Percentiles rank a stretch among this genome's conserved stretches.
Evolutionary conservation across 2,797 vertebrate species (phyloP).

Genomic region (Sebastiscus tertius): DNA sequence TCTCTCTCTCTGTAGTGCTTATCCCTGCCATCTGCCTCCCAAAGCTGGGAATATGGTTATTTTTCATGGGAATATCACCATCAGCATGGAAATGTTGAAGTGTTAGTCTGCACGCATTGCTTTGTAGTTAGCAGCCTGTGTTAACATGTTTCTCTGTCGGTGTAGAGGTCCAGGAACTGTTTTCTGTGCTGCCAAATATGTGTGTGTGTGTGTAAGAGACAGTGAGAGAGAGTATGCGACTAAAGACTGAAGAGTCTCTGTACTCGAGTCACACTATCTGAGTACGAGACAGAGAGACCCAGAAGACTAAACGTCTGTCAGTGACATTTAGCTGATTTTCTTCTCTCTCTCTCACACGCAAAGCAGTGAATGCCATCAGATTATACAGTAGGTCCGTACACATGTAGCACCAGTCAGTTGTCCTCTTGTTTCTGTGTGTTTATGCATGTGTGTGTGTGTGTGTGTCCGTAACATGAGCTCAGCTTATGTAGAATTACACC

Average conservation of each 20-base stretch:
- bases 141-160: background rate
- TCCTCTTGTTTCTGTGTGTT: conserved; percentile 10
- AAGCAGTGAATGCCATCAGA: conserved; percentile 32
- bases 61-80: conserved; percentile 25
- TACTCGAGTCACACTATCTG: conserved; percentile 1
- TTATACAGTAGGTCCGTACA: background rate
- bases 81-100: background rate
- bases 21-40: conserved; percentile 58
- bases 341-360: background rate
- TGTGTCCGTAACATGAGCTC: conserved; percentile 33
- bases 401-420: background rate
- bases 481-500: conserved; percentile 34
- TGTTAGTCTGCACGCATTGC: background rate
- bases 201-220: background rate
- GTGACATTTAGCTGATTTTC: conserved; percentile 10
- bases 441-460: background rate
- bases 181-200: background rate
- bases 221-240: background rate
- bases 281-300: background rate
- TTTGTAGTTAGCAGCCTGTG: background rate
- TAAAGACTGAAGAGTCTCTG: conserved; percentile 9
- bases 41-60: conserved; percentile 42
- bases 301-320: conserved; percentile 14
- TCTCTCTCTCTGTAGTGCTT: conserved; percentile 5
- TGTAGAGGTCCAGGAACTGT: background rate